These are phyloP conservation scores for Rhadinocentrus ornatus DNA, from an alignment of 2,797 vertebrate genomes.

Conservation along the genomic window DNA sequence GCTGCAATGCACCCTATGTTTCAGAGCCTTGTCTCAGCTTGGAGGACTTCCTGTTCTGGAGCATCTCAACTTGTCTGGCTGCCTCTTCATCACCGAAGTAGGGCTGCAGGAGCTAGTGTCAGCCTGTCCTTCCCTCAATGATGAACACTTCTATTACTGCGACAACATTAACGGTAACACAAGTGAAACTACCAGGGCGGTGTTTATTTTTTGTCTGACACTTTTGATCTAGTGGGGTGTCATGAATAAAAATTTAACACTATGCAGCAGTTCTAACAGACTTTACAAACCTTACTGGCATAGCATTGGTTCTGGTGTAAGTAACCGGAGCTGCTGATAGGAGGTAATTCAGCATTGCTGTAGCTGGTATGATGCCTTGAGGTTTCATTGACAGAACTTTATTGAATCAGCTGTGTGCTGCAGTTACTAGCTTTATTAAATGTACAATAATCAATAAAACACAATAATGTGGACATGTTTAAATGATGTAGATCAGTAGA, in stretches of 20 bases:
- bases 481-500: not conserved
- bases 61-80: conserved; percentile 97
- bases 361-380: conserved; percentile 26
- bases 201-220: not conserved
- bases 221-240: not conserved
- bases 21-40: conserved; percentile 90
- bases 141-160: conserved; percentile 99
- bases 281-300: conserved; percentile 52
- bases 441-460: not conserved
- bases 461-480: not conserved
- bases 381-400: not conserved
- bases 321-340: conserved; percentile 51
- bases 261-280: conserved; percentile 34
- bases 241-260: not conserved
- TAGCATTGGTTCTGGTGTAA: conserved; percentile 61
- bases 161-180: conserved; percentile 98
- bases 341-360: conserved; percentile 70
- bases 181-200: conserved; percentile 7
- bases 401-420: not conserved
- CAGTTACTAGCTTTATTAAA: not conserved
- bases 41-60: conserved; percentile 95
- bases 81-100: conserved; percentile 92
- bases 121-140: conserved; percentile 93
- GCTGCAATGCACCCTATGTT: conserved; percentile 34
- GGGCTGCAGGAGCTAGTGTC: conserved; percentile 95